These are phyloP conservation scores for Cyprinodon brontotheroides DNA, from an alignment of 2,113 vertebrate species.

Conservation along the genomic window DNA sequence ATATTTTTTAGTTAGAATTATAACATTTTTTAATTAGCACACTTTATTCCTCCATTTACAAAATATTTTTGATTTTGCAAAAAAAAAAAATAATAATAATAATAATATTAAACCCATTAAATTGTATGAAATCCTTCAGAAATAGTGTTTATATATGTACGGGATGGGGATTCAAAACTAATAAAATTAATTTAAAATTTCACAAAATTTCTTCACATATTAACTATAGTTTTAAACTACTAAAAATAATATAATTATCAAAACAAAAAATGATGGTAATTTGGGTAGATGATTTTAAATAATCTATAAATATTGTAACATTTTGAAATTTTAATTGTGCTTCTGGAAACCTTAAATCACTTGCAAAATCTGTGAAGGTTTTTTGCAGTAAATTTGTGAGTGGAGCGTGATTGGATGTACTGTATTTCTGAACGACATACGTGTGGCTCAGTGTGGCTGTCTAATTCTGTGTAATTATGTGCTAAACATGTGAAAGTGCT, in stretches of 20 bases:
- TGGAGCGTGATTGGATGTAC: background rate
- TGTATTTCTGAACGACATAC: too few species aligned
- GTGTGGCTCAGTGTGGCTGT: conserved; percentile 2
- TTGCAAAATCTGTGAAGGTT: background rate
- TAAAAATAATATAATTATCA: too few species aligned
- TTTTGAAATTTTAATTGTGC: background rate
- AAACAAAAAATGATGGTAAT: too few species aligned
- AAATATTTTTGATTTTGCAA: too few species aligned
- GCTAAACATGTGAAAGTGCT: conserved; percentile 2
- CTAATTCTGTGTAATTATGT: conserved; percentile 10
- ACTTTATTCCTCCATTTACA: background rate
- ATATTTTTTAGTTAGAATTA: background rate
- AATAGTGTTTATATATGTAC: too few species aligned
- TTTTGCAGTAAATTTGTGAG: background rate
- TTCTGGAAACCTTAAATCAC: background rate
- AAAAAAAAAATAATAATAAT: background rate
- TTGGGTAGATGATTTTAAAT: background rate
- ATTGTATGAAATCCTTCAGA: too few species aligned
- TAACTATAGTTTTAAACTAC: too few species aligned
- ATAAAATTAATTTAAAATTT: too few species aligned
- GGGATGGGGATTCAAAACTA: too few species aligned
- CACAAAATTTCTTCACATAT: too few species aligned
- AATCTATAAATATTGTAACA: background rate
- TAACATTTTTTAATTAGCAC: background rate
- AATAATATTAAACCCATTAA: background rate